Conservation (phyloP, 2,888 invertebrate species). For the Drosophila silvestris region DNA sequence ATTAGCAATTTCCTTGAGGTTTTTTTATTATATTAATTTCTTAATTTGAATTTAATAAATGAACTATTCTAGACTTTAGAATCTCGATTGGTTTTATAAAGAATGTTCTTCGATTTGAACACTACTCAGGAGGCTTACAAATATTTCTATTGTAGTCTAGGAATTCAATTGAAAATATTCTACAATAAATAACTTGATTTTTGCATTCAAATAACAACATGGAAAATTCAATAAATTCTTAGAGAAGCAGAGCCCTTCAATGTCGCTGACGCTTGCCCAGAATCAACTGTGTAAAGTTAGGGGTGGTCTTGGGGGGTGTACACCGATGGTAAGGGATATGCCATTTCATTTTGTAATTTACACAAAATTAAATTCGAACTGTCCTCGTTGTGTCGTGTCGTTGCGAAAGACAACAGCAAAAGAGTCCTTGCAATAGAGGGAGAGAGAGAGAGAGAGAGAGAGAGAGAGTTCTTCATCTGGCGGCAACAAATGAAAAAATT, state of each 20-base stretch:
- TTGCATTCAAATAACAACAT: constrained; percentile 36
- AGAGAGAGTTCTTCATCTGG: constrained; percentile 19
- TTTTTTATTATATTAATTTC: not conserved
- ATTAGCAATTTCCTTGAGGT: not conserved
- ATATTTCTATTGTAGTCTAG: not conserved
- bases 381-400: constrained; percentile 52
- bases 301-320: not conserved
- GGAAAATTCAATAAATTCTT: constrained; percentile 51
- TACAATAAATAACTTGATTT: constrained; percentile 6
- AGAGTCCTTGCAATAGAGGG: constrained; percentile 12
- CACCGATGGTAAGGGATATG: constrained; percentile 5
- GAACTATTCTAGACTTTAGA: not conserved
- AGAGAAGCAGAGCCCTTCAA: constrained; percentile 13
- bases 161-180: not conserved
- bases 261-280: not conserved
- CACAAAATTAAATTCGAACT: constrained; percentile 79
- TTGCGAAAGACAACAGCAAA: constrained; percentile 35
- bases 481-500: constrained; percentile 75
- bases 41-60: not conserved
- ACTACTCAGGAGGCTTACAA: not conserved
- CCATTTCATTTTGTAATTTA: constrained; percentile 71
- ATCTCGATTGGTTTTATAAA: not conserved
- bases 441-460: not conserved
- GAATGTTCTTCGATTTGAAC: not conserved
- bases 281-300: constrained; percentile 29